Percentiles rank a stretch among this genome's conserved stretches.
phyloP scores from a whole-genome alignment of 1,140 invertebrate genomes.

The Pararge aegeria region DNA sequence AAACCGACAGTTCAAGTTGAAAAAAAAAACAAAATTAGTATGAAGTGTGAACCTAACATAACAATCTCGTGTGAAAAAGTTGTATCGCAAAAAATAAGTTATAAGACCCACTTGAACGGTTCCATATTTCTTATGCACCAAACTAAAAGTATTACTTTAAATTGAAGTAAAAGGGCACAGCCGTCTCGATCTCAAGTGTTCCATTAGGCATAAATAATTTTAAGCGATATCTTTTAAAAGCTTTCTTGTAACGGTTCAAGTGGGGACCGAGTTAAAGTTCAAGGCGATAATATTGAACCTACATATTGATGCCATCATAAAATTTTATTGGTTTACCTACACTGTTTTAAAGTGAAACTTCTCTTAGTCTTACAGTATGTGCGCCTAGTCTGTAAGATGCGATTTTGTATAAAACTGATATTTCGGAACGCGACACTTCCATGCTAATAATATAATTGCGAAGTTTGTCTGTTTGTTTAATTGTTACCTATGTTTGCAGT shows the following conservation, averaged over 20 bases:
- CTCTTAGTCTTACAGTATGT: too few relatives aligned
- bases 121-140: conserved; percentile 49
- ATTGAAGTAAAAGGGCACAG: conserved; percentile 28
- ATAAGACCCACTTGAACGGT: conserved; percentile 37
- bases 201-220: conserved; percentile 71
- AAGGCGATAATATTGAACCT: conserved; percentile 22
- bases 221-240: conserved; percentile 69
- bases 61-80: conserved; percentile 28
- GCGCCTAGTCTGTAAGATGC: too few relatives aligned
- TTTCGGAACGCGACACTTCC: too few relatives aligned
- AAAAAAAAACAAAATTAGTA: too few relatives aligned
- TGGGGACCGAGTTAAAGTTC: conserved; percentile 20
- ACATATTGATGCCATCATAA: conserved; percentile 15
- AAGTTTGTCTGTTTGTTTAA: too few relatives aligned
- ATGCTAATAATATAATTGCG: too few relatives aligned
- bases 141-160: conserved; percentile 37
- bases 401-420: too few relatives aligned
- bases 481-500: too few relatives aligned
- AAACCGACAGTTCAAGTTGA: too few relatives aligned
- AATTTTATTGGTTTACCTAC: conserved; percentile 14
- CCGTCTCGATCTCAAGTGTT: conserved; percentile 42
- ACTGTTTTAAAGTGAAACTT: too few relatives aligned
- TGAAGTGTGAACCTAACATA: too few relatives aligned
- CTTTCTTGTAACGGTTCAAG: conserved; percentile 58
- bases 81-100: conserved; percentile 17